Conservation (phyloP, 2,113 vertebrate genomes). For the Paralichthys olivaceus region DNA sequence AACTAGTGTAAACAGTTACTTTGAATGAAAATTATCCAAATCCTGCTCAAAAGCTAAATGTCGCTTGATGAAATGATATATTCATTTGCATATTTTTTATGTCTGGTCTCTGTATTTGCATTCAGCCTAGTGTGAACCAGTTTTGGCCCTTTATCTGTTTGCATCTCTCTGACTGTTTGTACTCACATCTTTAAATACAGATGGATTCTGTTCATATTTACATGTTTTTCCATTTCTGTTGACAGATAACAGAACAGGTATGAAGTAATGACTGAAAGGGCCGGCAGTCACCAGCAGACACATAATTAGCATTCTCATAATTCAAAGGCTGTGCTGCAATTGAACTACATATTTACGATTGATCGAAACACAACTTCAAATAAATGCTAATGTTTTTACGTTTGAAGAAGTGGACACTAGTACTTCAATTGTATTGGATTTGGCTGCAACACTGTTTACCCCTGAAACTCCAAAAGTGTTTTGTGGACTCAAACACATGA, state of each 20-base stretch:
- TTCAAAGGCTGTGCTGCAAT: no score
- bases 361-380: no score
- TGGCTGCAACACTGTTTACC: no score
- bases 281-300: no score
- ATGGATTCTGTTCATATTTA: neutral
- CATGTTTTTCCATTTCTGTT: neutral
- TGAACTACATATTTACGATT: no score
- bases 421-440: no score
- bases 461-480: no score
- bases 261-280: no score
- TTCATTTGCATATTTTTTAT: neutral
- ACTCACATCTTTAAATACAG: neutral
- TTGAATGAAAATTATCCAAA: neutral
- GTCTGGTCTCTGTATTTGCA: neutral
- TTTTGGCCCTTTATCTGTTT: neutral
- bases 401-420: no score
- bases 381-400: no score
- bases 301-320: no score
- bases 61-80: neutral
- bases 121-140: neutral
- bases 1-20: neutral
- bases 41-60: neutral
- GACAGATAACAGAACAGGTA: neutral
- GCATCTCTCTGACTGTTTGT: neutral
- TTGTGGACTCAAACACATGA: no score